Evolutionary conservation across 2,113 vertebrate species (phyloP).

Genomic region (Ornithorhynchus anatinus): DNA sequence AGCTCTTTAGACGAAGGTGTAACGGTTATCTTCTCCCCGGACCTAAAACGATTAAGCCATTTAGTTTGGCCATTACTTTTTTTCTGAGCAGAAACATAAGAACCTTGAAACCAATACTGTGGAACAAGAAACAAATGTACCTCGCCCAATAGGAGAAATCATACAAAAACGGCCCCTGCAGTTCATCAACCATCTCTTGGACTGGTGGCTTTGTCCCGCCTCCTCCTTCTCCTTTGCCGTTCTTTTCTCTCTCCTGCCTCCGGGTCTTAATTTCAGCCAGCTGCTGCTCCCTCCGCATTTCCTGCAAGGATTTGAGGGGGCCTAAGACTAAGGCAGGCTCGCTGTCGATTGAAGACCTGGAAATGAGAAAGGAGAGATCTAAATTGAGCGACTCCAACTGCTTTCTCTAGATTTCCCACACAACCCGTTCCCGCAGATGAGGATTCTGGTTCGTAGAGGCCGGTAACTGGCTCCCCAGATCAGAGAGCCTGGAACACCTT

Average conservation of each 20-base stretch:
- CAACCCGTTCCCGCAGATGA: not conserved
- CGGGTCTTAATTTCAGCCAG: slow-evolving; percentile 88
- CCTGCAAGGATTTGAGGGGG: slow-evolving; percentile 87
- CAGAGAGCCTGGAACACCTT: no score
- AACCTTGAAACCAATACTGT: rapidly evolving
- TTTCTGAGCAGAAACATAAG: not conserved
- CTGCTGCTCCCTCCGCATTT: slow-evolving; percentile 89
- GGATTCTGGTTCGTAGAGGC: no score
- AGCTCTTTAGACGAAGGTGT: slow-evolving; percentile 94
- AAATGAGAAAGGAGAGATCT: not conserved
- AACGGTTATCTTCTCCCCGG: slow-evolving; percentile 95
- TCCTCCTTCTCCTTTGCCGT: slow-evolving; percentile 70
- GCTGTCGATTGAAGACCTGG: slow-evolving; percentile 95
- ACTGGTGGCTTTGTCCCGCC: slow-evolving; percentile 73
- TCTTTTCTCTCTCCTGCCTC: slow-evolving; percentile 86
- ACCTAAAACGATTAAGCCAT: slow-evolving; percentile 63
- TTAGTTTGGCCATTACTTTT: not conserved
- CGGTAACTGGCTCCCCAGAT: no score
- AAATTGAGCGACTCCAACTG: rapidly evolving
- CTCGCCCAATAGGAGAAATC: slow-evolving; percentile 98
- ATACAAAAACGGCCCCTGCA: slow-evolving; percentile 89
- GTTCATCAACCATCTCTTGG: slow-evolving; percentile 89
- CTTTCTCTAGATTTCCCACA: rapidly evolving
- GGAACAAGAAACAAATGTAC: slow-evolving; percentile 42
- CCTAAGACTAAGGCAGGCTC: slow-evolving; percentile 95